phyloP scores from a whole-genome alignment of 2,113 vertebrate genomes.

The Tragelaphus scriptus region DNA sequence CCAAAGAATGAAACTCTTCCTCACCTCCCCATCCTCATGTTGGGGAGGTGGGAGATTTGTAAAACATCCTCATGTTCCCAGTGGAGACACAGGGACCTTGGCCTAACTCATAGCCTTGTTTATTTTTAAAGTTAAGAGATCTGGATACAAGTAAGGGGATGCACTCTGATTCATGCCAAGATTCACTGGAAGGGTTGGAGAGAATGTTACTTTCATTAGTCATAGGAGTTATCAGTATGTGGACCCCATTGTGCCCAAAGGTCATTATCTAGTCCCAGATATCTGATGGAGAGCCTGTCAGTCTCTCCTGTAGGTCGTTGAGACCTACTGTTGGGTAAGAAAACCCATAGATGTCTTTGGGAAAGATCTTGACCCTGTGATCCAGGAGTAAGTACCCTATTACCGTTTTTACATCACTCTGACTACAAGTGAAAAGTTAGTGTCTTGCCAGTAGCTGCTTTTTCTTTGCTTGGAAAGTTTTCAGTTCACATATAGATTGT shows the following conservation, averaged over 20 bases:
- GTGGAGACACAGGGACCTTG: neutral
- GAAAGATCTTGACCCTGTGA: neutral
- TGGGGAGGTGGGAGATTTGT: neutral
- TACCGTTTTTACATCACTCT: neutral
- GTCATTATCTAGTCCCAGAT: neutral
- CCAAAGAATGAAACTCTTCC: neutral
- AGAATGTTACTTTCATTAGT: neutral
- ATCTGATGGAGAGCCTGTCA: neutral
- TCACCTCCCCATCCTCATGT: neutral
- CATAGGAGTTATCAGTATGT: neutral
- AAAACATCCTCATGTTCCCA: neutral
- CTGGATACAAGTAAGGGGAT: neutral
- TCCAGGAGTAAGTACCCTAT: neutral
- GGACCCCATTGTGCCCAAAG: neutral
- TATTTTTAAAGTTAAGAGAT: neutral
- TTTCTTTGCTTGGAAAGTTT: neutral
- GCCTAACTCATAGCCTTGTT: neutral
- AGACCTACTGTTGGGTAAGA: neutral
- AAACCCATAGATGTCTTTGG: neutral
- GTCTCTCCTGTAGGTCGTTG: neutral
- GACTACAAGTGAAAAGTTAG: neutral
- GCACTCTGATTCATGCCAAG: neutral
- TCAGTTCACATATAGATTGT: neutral
- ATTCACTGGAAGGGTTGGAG: neutral
- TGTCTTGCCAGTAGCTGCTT: neutral